phyloP scores from a whole-genome alignment of 2,888 invertebrate species.

The Cheilosia pagana region DNA sequence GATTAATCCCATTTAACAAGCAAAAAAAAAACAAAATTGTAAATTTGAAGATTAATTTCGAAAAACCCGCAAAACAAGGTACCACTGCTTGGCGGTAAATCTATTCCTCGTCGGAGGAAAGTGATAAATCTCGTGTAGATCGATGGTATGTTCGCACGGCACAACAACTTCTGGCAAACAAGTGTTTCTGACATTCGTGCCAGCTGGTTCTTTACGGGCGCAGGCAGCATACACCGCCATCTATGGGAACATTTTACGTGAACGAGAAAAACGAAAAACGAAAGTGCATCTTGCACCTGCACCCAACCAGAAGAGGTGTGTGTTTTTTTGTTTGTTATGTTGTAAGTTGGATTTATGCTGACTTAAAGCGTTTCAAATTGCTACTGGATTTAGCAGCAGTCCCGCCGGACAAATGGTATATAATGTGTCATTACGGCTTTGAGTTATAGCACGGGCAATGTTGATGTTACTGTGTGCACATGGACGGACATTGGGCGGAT shows the following conservation, averaged over 20 bases:
- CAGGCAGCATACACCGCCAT: neutral
- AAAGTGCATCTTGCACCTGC: conserved; percentile 36
- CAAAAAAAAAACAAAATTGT: neutral
- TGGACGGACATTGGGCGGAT: neutral
- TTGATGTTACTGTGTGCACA: neutral
- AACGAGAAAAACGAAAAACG: conserved; percentile 11
- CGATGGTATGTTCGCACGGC: conserved; percentile 24
- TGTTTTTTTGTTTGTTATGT: neutral
- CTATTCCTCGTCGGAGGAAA: conserved; percentile 15
- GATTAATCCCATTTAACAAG: conserved; percentile 36
- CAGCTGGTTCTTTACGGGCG: conserved; percentile 13
- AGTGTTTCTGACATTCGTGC: conserved; percentile 37
- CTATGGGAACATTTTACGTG: conserved; percentile 16
- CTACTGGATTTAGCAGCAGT: conserved; percentile 41
- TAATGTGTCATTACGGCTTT: conserved; percentile 31
- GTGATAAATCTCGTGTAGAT: conserved; percentile 50
- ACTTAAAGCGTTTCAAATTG: conserved; percentile 55
- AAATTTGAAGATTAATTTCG: conserved; percentile 26
- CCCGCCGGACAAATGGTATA: conserved; percentile 38
- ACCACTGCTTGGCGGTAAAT: neutral
- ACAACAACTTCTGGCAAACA: conserved; percentile 27
- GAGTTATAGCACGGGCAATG: conserved; percentile 28
- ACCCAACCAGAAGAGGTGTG: conserved; percentile 19
- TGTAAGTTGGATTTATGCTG: conserved; percentile 42
- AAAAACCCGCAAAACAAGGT: conserved; percentile 7